A percentile compares a stretch with the other conserved stretches of the same genome.
These are phyloP conservation scores for Nipponacmea schrenckii DNA, from an alignment of 2,888 invertebrate genomes.

Conservation along the genomic window DNA sequence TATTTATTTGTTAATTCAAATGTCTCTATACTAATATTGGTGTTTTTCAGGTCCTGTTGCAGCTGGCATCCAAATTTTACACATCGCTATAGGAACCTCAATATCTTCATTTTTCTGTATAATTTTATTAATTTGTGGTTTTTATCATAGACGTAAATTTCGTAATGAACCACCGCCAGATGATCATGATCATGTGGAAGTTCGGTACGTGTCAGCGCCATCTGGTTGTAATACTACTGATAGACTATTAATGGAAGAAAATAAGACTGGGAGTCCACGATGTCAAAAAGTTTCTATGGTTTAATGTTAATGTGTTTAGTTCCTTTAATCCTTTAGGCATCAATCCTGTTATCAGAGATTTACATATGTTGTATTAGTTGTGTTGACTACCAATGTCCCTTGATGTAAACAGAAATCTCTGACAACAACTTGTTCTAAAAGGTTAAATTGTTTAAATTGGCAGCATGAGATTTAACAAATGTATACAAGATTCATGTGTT, in stretches of 20 bases:
- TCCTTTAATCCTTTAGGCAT: not conserved
- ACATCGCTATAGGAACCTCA: conserved; percentile 61
- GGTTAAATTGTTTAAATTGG: conserved; percentile 6
- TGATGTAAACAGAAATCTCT: too few species aligned
- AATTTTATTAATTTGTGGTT: conserved; percentile 57
- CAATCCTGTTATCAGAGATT: too few species aligned
- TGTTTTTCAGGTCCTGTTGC: conserved; percentile 34
- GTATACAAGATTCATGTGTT: too few species aligned
- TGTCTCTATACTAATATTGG: too few species aligned
- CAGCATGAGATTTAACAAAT: not conserved
- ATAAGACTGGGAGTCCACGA: conserved; percentile 37
- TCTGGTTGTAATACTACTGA: conserved; percentile 62
- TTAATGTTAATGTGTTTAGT: conserved; percentile 36
- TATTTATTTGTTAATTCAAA: too few species aligned
- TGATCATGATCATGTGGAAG: conserved; percentile 59
- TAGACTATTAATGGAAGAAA: conserved; percentile 49
- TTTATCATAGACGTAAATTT: conserved; percentile 57
- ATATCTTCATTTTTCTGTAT: conserved; percentile 62
- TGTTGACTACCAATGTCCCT: too few species aligned
- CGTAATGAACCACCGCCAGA: conserved; percentile 45
- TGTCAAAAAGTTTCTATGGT: conserved; percentile 61
- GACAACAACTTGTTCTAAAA: not conserved
- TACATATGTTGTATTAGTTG: too few species aligned
- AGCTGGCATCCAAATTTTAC: conserved; percentile 52
- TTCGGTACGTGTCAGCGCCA: conserved; percentile 59